Evolutionary conservation across 2,113 vertebrate species (phyloP), one percentile per base, ranked within the genome.

Genomic region (Maccullochella peelii): DNA sequence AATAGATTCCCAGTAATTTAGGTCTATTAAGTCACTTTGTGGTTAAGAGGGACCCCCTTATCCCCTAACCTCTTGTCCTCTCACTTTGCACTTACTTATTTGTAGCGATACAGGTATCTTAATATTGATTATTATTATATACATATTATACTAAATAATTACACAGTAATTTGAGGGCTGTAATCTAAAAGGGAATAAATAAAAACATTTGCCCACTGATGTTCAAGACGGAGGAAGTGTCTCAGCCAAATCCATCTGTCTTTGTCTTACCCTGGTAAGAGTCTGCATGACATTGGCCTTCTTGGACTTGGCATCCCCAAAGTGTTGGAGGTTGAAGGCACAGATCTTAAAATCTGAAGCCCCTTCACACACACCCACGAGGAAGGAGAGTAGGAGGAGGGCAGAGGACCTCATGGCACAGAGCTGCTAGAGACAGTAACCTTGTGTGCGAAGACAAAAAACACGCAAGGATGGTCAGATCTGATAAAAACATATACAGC

Each of bases 251-350:
- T 55, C 40, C 33, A 40, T 25, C n/a, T 6, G 40, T 57, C 38
- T n/a, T 21, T 11, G 27, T 76, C 87, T 91, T 62, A 96, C 95
- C 93, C 20, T 88, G 49, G 84, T 67, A 6, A 96, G 57, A 5
- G 54, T 92, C 0, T 54, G 38, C 93, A 96, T 93, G 58, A 96
- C 87, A 5, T 61, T 49, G 4, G 1, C 36, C 40, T 96, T 91
- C 67, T 80, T 86, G 38, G 92, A 11, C 80, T 96, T 96, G 36
- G 94, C 93, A 0, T 94, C 95, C 6, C 95, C 95, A 78, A 95
- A 96, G 82, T 89, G 88, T 1, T 94, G 92, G 40, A 95, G 78
- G 65, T 96, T 96, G 77, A 96, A 96, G 50, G 95, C 93, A 81
- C 95, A 95, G 55, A 94, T 85, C 77, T 79, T 87, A 55, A 95